Conservation (phyloP, 2,113 vertebrate species). For the Campylorhamphus procurvoides region DNA sequence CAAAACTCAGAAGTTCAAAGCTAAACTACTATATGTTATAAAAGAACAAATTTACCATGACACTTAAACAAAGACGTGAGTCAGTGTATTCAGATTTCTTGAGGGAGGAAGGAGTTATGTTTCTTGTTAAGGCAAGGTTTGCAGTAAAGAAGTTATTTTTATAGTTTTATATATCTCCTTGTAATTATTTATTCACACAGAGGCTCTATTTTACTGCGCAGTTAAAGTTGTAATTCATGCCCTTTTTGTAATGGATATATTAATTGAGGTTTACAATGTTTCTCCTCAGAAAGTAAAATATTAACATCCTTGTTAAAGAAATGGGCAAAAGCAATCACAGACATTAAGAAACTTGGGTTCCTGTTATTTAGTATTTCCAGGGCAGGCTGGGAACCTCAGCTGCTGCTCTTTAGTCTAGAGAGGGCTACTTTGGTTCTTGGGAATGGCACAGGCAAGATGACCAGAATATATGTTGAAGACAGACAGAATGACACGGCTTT, state of each 20-base stretch:
- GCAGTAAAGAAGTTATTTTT: slow-evolving; percentile 54
- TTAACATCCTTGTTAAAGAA: slow-evolving; percentile 26
- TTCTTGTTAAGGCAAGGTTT: slow-evolving; percentile 70
- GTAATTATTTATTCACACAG: slow-evolving; percentile 11
- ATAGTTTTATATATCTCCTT: slow-evolving; percentile 57
- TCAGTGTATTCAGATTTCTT: slow-evolving; percentile 72
- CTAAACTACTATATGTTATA: slow-evolving; percentile 72
- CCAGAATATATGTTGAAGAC: background rate
- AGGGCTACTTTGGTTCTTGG: background rate
- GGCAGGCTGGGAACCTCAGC: background rate
- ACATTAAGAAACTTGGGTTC: background rate
- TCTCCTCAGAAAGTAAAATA: slow-evolving; percentile 16
- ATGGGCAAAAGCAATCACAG: slow-evolving; percentile 1
- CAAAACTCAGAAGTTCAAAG: slow-evolving; percentile 79
- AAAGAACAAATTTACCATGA: slow-evolving; percentile 75
- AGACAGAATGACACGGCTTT: background rate
- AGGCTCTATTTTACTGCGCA: background rate
- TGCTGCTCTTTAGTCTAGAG: background rate
- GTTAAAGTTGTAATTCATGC: background rate
- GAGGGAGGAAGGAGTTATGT: slow-evolving; percentile 62
- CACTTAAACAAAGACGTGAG: slow-evolving; percentile 76
- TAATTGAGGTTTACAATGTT: slow-evolving; percentile 1
- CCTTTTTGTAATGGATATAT: background rate
- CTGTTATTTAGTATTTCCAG: background rate
- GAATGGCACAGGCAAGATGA: background rate